phyloP scores from a whole-genome alignment of 1,140 invertebrate species.

The Teleogryllus occipitalis region DNA sequence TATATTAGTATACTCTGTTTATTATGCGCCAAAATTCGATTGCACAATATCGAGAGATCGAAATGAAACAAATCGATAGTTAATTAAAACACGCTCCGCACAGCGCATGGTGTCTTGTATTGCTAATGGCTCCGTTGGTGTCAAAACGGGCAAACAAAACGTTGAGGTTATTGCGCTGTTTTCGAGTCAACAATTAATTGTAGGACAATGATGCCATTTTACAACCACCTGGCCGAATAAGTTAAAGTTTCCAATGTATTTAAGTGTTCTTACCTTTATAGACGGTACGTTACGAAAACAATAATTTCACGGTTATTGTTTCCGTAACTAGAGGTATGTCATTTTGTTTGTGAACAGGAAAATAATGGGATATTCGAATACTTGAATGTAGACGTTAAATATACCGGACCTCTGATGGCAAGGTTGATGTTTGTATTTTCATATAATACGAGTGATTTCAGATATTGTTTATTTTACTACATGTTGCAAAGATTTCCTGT shows the following conservation, averaged over 20 bases:
- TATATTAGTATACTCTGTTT: too few relatives aligned
- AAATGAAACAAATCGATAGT: too few relatives aligned
- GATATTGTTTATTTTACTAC: too few relatives aligned
- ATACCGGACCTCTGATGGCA: too few relatives aligned
- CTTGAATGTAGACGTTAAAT: not conserved
- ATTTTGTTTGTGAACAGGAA: not conserved
- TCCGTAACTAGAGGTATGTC: slow-evolving; percentile 3
- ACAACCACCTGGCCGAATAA: not conserved
- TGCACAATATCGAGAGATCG: too few relatives aligned
- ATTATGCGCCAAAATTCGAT: too few relatives aligned
- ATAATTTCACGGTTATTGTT: slow-evolving; percentile 5
- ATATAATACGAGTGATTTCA: too few relatives aligned
- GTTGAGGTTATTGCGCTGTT: not conserved
- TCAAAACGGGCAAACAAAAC: not conserved
- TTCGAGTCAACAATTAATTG: not conserved
- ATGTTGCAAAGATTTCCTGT: too few relatives aligned
- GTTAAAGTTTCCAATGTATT: slow-evolving; percentile 1
- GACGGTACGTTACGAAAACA: slow-evolving; percentile 3
- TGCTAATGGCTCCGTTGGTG: too few relatives aligned
- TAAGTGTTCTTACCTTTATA: not conserved
- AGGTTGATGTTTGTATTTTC: too few relatives aligned
- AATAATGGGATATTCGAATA: not conserved
- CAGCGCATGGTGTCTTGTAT: too few relatives aligned
- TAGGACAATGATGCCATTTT: slow-evolving; percentile 1
- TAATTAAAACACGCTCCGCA: too few relatives aligned